Percentiles rank a stretch among this genome's conserved stretches.
Conservation (phyloP, 2,888 invertebrate species). For the Ypsolopha scabrella region DNA sequence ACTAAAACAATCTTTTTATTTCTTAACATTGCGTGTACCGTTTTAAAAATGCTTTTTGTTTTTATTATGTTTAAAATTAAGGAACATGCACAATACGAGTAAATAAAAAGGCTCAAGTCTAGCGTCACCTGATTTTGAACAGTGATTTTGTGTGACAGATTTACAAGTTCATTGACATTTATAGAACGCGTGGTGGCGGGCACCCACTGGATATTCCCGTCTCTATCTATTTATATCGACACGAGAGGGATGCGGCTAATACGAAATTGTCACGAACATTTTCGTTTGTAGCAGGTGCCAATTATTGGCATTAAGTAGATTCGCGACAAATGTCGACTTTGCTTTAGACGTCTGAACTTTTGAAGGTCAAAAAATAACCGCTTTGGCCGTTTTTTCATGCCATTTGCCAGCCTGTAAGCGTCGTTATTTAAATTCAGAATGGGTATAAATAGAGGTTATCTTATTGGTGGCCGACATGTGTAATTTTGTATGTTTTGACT, state of each 20-base stretch:
- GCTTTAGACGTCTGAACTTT: constrained; percentile 49
- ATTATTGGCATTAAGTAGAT: constrained; percentile 43
- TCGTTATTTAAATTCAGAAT: background rate
- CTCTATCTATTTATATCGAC: constrained; percentile 8
- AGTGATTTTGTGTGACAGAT: constrained; percentile 23
- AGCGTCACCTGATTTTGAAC: background rate
- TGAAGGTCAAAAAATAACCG: constrained; percentile 54
- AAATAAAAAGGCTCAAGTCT: background rate
- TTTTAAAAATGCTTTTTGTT: no score
- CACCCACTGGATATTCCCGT: background rate
- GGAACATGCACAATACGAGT: no score
- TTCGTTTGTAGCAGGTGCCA: constrained; percentile 54
- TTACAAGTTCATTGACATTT: constrained; percentile 60
- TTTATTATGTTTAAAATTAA: no score
- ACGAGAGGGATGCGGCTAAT: constrained; percentile 24
- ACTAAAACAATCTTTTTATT: background rate
- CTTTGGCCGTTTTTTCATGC: constrained; percentile 1
- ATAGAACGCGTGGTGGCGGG: constrained; percentile 21
- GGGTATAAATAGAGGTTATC: background rate
- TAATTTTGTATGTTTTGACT: no score
- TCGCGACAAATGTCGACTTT: constrained; percentile 12
- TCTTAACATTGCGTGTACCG: background rate
- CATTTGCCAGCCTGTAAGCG: background rate
- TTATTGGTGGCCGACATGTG: background rate
- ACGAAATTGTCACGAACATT: constrained; percentile 43